Evolutionary conservation across 2,888 invertebrate species (phyloP).

Genomic region (Campoplex capitator): DNA sequence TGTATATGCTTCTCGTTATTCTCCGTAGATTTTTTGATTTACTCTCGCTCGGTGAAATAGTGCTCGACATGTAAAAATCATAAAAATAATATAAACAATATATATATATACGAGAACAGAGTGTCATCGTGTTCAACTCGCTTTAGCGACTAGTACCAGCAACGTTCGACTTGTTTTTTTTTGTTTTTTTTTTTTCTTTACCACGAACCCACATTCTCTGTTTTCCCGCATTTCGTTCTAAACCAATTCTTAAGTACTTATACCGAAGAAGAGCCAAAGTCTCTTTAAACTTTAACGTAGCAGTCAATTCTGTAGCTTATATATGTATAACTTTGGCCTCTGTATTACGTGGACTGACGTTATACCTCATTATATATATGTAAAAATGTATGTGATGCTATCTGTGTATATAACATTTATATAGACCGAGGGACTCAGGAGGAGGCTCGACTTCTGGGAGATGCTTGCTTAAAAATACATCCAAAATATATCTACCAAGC

Average conservation of each 20-base stretch:
- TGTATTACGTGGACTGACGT: background rate
- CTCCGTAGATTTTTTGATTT: background rate
- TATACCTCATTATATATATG: background rate
- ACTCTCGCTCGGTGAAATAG: background rate
- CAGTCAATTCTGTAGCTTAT: conserved; percentile 4
- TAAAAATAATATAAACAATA: background rate
- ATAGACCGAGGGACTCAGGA: background rate
- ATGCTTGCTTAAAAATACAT: conserved; percentile 43
- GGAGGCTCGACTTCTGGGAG: conserved; percentile 22
- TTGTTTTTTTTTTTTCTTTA: background rate
- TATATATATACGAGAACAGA: background rate
- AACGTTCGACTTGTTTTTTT: conserved; percentile 17
- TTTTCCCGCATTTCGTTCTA: background rate
- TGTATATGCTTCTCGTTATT: background rate
- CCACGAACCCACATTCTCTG: conserved; percentile 24
- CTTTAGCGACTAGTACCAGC: conserved; percentile 38
- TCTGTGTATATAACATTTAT: too few species aligned
- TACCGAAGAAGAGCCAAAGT: conserved; percentile 50
- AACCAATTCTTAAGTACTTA: conserved; percentile 51
- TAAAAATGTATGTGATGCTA: too few species aligned
- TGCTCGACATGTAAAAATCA: background rate
- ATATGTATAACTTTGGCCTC: background rate
- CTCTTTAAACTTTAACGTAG: conserved; percentile 57
- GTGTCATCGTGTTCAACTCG: conserved; percentile 9
- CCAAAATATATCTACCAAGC: background rate